Evolutionary conservation across 2,888 invertebrate genomes (phyloP), one percentile per base, ranked within the genome.

Genomic region (Drosophila trichaetosa): DNA sequence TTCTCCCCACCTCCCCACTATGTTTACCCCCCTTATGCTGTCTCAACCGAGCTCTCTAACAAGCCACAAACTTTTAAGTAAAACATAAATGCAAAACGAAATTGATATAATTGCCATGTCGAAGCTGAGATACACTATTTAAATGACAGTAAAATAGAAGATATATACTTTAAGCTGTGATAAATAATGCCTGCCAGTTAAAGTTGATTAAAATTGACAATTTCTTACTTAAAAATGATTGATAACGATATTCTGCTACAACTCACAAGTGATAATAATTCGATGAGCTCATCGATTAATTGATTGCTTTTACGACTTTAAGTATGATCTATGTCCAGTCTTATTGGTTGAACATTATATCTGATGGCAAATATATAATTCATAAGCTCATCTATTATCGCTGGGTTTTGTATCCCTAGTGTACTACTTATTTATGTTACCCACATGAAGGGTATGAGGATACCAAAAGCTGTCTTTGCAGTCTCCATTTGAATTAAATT

Each of bases 401-500:
- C 27, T 46, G 13, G 4, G 8, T 46, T 24, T 4, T 46, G 8
- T 24, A 49, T 13, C 3, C 21, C 4, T 38, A 31, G 0, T 2
- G 16, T 0, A 24, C 21, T 10, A 4, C 3, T 2, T 4, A 54
- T 31, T 31, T 6, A 42, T 27, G 7, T 31, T 29, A 31, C 42
- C 18, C 16, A 21, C 6, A 57, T 10, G 7, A 2, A 65, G 58
- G 4, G 51, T 46, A 48, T 58, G 4, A 6, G 11, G 7, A 13
- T 24, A 13, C 40, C 46, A 46, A 52, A 56, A 56, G 51, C 66
- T 57, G 49, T 53, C 56, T 58, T 57, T 67, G 56, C 56, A 36
- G 60, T 72, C 74, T 87, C 73, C 71, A 90, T 83, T 78, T 87
- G 73, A 76, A 82, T 89, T 87, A 75, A 89, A 89, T 89, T 82